Evolutionary conservation across 2,113 vertebrate species (phyloP).

Genomic region (Poeciliopsis occidentalis): DNA sequence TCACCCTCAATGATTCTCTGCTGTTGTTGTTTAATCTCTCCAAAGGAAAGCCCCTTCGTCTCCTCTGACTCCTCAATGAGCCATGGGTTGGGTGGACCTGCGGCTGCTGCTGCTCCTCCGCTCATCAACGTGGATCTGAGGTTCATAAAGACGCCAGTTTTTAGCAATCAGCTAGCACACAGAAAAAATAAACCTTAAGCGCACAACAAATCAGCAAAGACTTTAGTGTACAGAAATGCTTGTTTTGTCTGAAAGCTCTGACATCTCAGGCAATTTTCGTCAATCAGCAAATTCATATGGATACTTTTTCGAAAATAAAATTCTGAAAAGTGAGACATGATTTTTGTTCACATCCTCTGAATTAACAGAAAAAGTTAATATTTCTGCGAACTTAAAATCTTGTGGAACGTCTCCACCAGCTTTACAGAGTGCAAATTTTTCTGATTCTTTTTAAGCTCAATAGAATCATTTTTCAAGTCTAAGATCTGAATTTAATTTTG

Average conservation of each 20-base stretch:
- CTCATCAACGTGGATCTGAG: conserved; percentile 87
- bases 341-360: no score
- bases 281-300: not conserved
- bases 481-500: no score
- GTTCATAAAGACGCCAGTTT: conserved; percentile 5
- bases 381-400: no score
- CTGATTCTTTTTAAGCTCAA: no score
- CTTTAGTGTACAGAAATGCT: not conserved
- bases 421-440: no score
- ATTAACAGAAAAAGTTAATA: no score
- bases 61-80: conserved; percentile 92
- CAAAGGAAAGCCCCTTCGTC: conserved; percentile 86
- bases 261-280: not conserved
- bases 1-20: conserved; percentile 91
- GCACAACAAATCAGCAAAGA: not conserved
- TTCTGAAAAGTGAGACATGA: no score
- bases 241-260: not conserved
- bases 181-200: not conserved
- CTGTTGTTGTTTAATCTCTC: conserved; percentile 92
- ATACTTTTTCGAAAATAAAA: not conserved
- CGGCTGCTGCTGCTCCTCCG: conserved; percentile 76
- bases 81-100: conserved; percentile 85
- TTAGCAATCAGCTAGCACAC: not conserved
- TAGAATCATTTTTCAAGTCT: no score
- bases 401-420: no score